Base-by-base conservation (phyloP, 2,797 vertebrate species). In the Coregonus sp. region DNA sequence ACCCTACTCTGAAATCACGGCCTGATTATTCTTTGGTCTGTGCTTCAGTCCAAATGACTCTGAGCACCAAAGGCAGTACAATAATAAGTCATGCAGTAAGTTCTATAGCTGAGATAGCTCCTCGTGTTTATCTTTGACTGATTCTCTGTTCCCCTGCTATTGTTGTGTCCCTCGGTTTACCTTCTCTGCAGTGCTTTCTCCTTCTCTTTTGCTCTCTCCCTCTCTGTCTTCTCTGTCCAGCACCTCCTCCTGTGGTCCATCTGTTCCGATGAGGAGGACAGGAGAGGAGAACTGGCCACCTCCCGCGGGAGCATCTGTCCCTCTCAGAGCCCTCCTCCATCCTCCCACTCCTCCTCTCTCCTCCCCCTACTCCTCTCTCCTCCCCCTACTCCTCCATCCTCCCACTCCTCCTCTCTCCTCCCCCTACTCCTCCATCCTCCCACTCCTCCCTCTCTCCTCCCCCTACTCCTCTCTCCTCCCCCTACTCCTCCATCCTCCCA, bases 291-390 rank as follows among this genome's bases (percentile, higher is more conserved):
- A 87, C 83, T 89, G 89, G 77, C 91, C 91, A 89, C 92, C 93
- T 92, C 92, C 92, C 88, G 93, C 88, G 92, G 86, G 76, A 93
- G 91, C 93, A 94, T 92, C 91, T 94, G 85, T 77, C 66, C 65
- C 66, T 56, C 31, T 15, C 52, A 31, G 51, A 25, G 89, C 87
- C 91, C 87, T 81, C 87, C 86, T 66, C 31, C 16, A 31, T 3
- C 35, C 9, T 35, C 84, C 83, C 78, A 80, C 82, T 81, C 84
- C 81, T 77, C 75, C 72, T 84, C 80, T 79, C 61, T 78, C 66
- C 51, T 56, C 70, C 40, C n/a, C 37, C n/a, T 31, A 6, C 37
- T 35, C 33, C 52, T 50, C 16, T 15, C 25, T 54, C 35, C 4
- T 74, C 61, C 7, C 25, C 25, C 25, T 25, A 25, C 87, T 81